phyloP scores from a whole-genome alignment of 2,797 vertebrate species.

The Benthosema pterotum region DNA sequence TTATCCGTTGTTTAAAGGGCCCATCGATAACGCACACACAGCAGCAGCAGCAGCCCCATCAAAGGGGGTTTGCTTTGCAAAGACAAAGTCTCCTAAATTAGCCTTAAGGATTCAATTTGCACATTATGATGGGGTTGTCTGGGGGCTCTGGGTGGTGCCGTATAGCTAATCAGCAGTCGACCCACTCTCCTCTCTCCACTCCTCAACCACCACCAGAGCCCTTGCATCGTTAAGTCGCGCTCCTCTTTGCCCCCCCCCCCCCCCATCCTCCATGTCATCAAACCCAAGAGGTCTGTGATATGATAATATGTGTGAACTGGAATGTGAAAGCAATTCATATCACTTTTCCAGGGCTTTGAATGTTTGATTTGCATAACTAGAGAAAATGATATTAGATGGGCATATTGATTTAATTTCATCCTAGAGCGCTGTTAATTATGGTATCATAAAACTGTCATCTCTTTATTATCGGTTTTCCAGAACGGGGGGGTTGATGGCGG shows the following conservation, averaged over 20 bases:
- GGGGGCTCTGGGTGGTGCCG: slow-evolving; percentile 76
- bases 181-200: slow-evolving; percentile 83
- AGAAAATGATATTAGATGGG: slow-evolving; percentile 97
- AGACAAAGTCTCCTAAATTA: slow-evolving; percentile 49
- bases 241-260: slow-evolving; percentile 44
- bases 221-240: slow-evolving; percentile 87
- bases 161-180: slow-evolving; percentile 92
- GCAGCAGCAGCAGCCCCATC: no score
- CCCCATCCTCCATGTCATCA: slow-evolving; percentile 87
- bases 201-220: slow-evolving; percentile 82
- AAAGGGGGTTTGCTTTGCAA: no score
- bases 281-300: slow-evolving; percentile 94
- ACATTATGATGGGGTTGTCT: slow-evolving; percentile 88
- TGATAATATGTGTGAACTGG: slow-evolving; percentile 97
- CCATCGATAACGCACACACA: no score
- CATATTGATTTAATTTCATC: slow-evolving; percentile 99
- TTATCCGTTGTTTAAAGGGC: no score
- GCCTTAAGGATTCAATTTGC: slow-evolving; percentile 71
- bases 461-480: slow-evolving; percentile 97
- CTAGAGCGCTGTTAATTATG: slow-evolving; percentile 98
- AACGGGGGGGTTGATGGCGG: slow-evolving; percentile 93
- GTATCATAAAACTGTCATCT: slow-evolving; percentile 99
- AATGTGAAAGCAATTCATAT: slow-evolving; percentile 98
- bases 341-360: slow-evolving; percentile 91
- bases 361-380: slow-evolving; percentile 99